These are phyloP conservation scores for Plecotus auritus DNA, from an alignment of 2,113 vertebrate genomes.

Conservation along the genomic window DNA sequence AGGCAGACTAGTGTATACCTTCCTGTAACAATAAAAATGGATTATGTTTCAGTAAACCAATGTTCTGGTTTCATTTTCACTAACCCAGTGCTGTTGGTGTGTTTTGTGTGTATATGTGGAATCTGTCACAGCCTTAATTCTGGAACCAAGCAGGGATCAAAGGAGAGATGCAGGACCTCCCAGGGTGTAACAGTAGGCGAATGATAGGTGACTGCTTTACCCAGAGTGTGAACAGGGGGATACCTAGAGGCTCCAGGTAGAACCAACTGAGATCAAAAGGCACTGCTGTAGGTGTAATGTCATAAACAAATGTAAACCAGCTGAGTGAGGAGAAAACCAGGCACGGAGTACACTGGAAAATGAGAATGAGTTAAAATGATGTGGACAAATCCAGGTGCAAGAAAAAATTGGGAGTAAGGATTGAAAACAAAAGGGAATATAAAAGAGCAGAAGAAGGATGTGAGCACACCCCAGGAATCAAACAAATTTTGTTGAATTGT, in stretches of 20 bases:
- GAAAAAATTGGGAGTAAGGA: background rate
- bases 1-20: background rate
- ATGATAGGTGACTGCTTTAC: too few relatives aligned
- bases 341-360: background rate
- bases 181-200: background rate
- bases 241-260: background rate
- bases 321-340: background rate
- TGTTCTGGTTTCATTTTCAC: background rate
- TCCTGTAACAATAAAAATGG: background rate
- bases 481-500: accelerated
- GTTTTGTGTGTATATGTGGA: background rate
- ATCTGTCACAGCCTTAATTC: background rate
- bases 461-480: accelerated
- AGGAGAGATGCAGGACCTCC: background rate
- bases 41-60: background rate
- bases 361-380: background rate
- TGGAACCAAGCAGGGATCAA: background rate
- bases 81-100: background rate
- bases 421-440: background rate
- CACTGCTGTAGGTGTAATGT: background rate
- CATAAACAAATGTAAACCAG: background rate
- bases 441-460: accelerated
- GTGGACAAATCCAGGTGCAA: background rate
- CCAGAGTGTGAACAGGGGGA: background rate
- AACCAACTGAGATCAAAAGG: background rate